phyloP scores from a whole-genome alignment of 2,113 vertebrate species.

The Antidorcas marsupialis region DNA sequence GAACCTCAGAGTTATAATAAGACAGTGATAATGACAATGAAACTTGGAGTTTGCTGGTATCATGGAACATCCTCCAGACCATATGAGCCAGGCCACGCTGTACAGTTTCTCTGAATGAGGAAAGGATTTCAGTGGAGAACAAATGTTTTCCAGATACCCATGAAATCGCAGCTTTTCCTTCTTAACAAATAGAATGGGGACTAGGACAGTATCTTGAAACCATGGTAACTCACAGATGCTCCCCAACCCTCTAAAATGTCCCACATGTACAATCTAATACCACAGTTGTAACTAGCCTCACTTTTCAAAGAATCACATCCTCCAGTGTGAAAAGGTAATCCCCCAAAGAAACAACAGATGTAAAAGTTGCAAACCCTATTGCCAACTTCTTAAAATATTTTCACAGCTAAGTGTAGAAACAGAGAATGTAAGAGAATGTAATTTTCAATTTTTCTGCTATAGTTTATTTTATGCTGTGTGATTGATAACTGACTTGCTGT shows the following conservation, averaged over 20 bases:
- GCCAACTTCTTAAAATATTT: slow-evolving; percentile 68
- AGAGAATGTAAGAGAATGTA: slow-evolving; percentile 38
- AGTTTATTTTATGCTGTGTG: slow-evolving; percentile 43
- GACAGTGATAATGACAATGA: not conserved
- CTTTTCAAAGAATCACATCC: slow-evolving; percentile 19
- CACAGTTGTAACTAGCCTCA: not conserved
- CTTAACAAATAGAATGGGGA: not conserved
- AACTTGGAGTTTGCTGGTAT: not conserved
- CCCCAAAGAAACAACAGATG: slow-evolving; percentile 43
- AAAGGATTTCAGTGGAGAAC: not conserved
- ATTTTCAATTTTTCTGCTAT: slow-evolving; percentile 44
- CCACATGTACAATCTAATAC: not conserved
- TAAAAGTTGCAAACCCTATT: slow-evolving; percentile 42
- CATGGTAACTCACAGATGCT: not conserved
- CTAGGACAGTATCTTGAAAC: not conserved
- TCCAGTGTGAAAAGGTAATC: slow-evolving; percentile 43
- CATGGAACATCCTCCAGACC: not conserved
- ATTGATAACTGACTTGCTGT: slow-evolving; percentile 45
- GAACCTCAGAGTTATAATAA: not conserved
- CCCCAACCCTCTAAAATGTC: not conserved
- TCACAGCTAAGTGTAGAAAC: slow-evolving; percentile 51
- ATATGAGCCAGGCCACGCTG: not conserved
- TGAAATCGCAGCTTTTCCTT: slow-evolving; percentile 9
- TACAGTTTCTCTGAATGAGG: not conserved
- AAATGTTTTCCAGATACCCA: slow-evolving; percentile 28